A percentile compares a stretch with the other conserved stretches of the same genome.
Evolutionary conservation across 2,888 invertebrate genomes (phyloP).

Genomic region (Polydrusus cervinus): DNA sequence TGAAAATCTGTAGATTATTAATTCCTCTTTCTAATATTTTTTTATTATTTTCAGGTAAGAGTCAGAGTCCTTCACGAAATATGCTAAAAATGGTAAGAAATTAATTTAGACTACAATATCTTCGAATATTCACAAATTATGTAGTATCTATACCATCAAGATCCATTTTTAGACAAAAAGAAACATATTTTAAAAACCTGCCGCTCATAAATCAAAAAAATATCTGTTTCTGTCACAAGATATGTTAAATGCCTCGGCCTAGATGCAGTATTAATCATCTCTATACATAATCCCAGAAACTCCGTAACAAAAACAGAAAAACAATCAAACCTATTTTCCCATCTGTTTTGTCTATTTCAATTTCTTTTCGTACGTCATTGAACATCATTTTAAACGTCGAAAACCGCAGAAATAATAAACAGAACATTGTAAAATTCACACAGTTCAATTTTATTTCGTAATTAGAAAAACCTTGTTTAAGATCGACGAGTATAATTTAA

Average conservation of each 20-base stretch:
- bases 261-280: constrained; percentile 36
- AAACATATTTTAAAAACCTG: neutral
- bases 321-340: constrained; percentile 49
- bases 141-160: too few species aligned
- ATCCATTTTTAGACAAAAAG: neutral
- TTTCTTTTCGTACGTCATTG: constrained; percentile 45
- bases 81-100: too few species aligned
- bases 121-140: too few species aligned
- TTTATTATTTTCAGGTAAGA: too few species aligned
- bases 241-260: constrained; percentile 17
- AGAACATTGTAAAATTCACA: constrained; percentile 43
- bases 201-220: constrained; percentile 23
- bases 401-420: constrained; percentile 46
- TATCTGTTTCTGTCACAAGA: constrained; percentile 5
- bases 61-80: too few species aligned
- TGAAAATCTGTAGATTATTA: too few species aligned
- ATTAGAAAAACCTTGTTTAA: constrained; percentile 41
- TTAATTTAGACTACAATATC: too few species aligned
- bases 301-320: constrained; percentile 38
- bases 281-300: constrained; percentile 20
- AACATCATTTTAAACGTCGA: constrained; percentile 26
- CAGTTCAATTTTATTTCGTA: constrained; percentile 43
- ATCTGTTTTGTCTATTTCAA: constrained; percentile 51
- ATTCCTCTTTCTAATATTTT: too few species aligned
- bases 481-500: constrained; percentile 25